A percentile compares a stretch with the other conserved stretches of the same genome.
Evolutionary conservation across 2,797 vertebrate species (phyloP).

Genomic region (Periparus ater): DNA sequence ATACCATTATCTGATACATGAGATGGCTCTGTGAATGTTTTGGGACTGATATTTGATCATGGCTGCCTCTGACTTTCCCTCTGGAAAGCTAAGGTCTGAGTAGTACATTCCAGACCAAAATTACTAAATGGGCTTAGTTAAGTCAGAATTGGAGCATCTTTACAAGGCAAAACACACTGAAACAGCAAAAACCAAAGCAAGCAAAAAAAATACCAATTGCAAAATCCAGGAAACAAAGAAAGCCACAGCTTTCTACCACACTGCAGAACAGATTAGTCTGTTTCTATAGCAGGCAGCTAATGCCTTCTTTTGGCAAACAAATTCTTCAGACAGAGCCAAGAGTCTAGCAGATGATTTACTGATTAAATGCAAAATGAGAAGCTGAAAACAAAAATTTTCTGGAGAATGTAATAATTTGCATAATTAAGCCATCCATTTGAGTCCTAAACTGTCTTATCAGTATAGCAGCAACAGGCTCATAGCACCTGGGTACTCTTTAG

Average conservation of each 20-base stretch:
- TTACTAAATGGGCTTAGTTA: not conserved
- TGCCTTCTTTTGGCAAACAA: constrained; percentile 53
- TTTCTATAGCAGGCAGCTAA: constrained; percentile 45
- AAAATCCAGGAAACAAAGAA: constrained; percentile 40
- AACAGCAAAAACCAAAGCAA: not conserved
- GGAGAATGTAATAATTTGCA: constrained; percentile 14
- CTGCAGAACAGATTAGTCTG: constrained; percentile 18
- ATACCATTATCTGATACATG: not conserved
- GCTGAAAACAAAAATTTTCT: constrained; percentile 46
- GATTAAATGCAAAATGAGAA: constrained; percentile 58
- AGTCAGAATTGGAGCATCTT: not conserved
- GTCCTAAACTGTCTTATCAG: not conserved
- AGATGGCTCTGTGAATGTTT: not conserved
- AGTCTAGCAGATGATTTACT: constrained; percentile 55
- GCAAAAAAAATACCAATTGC: not conserved
- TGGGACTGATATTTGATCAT: not conserved
- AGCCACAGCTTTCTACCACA: not conserved
- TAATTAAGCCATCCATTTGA: constrained; percentile 37
- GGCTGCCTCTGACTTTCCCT: not conserved
- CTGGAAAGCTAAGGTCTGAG: not conserved
- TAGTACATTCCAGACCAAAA: not conserved
- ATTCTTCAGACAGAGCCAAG: constrained; percentile 41
- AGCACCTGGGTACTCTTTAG: not conserved
- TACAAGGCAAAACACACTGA: not conserved
- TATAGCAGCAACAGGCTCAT: not conserved